Evolutionary conservation across 2,797 vertebrate species (phyloP), one percentile per base, ranked within the genome.

Genomic region (Sphenodon punctatus): DNA sequence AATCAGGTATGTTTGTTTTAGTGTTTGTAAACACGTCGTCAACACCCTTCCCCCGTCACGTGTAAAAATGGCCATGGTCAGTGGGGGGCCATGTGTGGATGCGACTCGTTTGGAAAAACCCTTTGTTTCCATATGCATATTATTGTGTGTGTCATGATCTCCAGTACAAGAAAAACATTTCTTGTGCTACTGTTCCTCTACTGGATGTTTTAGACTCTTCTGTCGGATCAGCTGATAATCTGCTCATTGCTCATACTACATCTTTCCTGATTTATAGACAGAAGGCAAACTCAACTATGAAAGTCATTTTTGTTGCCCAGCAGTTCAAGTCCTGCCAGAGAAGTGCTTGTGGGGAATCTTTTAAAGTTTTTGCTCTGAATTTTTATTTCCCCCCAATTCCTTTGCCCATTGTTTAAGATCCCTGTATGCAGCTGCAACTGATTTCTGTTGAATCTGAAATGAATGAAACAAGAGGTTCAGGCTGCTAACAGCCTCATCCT

Each of bases 331-430:
- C 14, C 48, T n/a, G 20, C 9, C 49, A 59, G 38, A n/a, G 23
- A 16, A 68, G 20, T 6, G 11, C 22, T 39, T 23, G 30, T 66
- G 34, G 56, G 6, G 0, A 9, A 23, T 59, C 38, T 48, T 27
- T 63, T 68, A 51, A 73, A 63, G 43, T 43, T 32, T 43, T 32
- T 20, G 61, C 23, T 51, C 8, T 41, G 32, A 38, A 68, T 30
- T 67, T 74, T 83, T 77, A 49, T 61, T 65, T 60, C 60, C 56
- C 68, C 48, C 15, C 53, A 80, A 39, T 16, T 46, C 23, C 22
- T 41, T 30, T 66, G 61, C 13, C 66, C 19, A 14, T 61, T 60
- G 3, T 38, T n/a, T 56, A n/a, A 63, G 70, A 68, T 53, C 58
- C 23, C 19, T 32, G 1, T 0, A 23, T n/a, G n/a, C 34, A 69